Percentiles rank a stretch among this genome's conserved stretches.
phyloP scores from a whole-genome alignment of 2,113 vertebrate species.

The Muscicapa adusta region DNA sequence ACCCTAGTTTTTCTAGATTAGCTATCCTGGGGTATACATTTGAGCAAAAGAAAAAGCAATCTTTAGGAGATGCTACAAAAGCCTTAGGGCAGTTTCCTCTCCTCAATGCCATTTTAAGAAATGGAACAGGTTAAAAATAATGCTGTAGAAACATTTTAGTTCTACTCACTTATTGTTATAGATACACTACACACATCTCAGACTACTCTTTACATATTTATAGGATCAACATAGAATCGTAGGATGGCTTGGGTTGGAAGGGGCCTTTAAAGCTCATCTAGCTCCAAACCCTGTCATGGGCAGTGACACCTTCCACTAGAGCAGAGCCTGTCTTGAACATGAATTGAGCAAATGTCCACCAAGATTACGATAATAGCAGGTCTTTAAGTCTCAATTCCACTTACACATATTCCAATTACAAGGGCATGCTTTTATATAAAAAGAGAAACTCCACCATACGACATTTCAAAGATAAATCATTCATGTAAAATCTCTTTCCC shows the following conservation, averaged over 20 bases:
- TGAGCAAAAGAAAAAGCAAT: neutral
- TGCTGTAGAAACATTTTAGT: neutral
- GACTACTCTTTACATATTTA: neutral
- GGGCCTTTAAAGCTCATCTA: neutral
- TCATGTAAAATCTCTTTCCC: neutral
- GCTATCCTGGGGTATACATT: neutral
- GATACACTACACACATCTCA: neutral
- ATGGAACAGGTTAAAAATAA: neutral
- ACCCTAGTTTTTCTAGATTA: neutral
- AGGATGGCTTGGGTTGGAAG: neutral
- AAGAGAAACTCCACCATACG: neutral
- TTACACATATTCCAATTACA: neutral
- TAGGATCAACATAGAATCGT: neutral
- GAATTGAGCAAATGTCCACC: neutral
- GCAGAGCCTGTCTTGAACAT: no score
- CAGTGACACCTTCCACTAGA: no score
- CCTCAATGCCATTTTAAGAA: neutral
- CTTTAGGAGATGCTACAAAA: neutral
- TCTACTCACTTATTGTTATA: neutral
- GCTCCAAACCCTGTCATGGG: neutral
- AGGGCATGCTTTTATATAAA: neutral
- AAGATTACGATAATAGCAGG: neutral
- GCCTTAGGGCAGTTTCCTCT: neutral
- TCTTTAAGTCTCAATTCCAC: neutral
- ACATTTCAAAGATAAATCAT: neutral